phyloP scores from a whole-genome alignment of 2,797 vertebrate genomes.

The Lagorchestes hirsutus region DNA sequence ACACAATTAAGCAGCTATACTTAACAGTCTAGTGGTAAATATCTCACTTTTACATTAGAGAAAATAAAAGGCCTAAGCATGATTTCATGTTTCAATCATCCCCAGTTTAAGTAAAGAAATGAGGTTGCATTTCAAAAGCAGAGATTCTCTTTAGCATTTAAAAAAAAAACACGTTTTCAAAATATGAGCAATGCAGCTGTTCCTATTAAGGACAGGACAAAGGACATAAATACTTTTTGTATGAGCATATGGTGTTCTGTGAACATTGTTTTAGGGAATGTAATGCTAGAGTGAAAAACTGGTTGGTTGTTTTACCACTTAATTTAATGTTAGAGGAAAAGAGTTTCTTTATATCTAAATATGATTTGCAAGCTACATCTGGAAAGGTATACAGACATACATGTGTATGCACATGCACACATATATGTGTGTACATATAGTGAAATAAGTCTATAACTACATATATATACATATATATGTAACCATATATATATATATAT shows the following conservation, averaged over 20 bases:
- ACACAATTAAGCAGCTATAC: not conserved
- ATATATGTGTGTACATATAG: too few species aligned
- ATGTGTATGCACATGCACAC: not conserved
- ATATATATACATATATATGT: not conserved
- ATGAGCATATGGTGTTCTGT: conserved; percentile 54
- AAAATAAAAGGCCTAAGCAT: not conserved
- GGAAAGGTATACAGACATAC: not conserved
- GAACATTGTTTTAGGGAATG: conserved; percentile 45
- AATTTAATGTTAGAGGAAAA: conserved; percentile 14
- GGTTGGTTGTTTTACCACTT: not conserved
- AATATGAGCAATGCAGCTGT: conserved; percentile 47
- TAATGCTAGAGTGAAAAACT: not conserved
- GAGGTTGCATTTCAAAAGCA: conserved; percentile 30
- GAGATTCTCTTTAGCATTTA: conserved; percentile 46
- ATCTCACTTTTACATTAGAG: not conserved
- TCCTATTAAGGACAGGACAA: conserved; percentile 18
- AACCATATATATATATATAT: too few species aligned
- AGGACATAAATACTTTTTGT: conserved; percentile 44
- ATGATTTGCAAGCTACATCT: not conserved
- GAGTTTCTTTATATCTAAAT: not conserved
- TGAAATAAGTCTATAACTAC: not conserved
- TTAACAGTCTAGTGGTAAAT: not conserved
- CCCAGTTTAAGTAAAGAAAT: conserved; percentile 57
- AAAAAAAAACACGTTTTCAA: conserved; percentile 7
- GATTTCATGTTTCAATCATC: conserved; percentile 24